Evolutionary conservation across 2,888 invertebrate species (phyloP).

Genomic region (Scrobipalpa costella): DNA sequence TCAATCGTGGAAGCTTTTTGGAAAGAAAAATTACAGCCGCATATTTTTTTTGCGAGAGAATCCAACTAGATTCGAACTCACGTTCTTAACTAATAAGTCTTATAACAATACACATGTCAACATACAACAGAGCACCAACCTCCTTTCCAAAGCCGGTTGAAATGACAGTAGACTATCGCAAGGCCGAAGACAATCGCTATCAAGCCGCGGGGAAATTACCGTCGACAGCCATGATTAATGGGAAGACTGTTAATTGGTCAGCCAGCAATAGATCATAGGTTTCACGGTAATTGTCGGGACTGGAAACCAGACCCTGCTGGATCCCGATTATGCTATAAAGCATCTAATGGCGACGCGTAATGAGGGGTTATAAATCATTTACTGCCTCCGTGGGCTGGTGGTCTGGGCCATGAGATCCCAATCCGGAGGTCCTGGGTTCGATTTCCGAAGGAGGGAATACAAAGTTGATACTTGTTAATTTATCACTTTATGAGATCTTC

Average conservation of each 20-base stretch:
- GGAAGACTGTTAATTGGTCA: constrained; percentile 48
- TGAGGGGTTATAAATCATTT: constrained; percentile 53
- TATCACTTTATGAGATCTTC: too few relatives aligned
- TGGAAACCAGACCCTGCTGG: constrained; percentile 32
- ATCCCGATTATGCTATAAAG: constrained; percentile 50
- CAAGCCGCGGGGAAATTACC: constrained; percentile 40
- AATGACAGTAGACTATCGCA: constrained; percentile 31
- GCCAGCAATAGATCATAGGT: constrained; percentile 46
- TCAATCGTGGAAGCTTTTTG: too few relatives aligned
- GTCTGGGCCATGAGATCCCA: too few relatives aligned
- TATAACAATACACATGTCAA: too few relatives aligned
- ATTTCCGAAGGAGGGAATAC: too few relatives aligned
- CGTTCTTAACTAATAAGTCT: too few relatives aligned
- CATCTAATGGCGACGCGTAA: constrained; percentile 54
- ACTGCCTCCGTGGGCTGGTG: too few relatives aligned
- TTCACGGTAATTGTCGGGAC: constrained; percentile 40
- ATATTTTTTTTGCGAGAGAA: too few relatives aligned
- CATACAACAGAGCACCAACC: neutral
- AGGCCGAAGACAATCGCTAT: constrained; percentile 43
- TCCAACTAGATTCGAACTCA: too few relatives aligned
- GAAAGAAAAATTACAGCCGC: too few relatives aligned
- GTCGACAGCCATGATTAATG: constrained; percentile 55
- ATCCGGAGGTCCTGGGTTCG: too few relatives aligned
- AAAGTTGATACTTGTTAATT: too few relatives aligned
- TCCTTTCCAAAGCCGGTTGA: neutral